Base-by-base conservation (phyloP, 1,140 invertebrate genomes). In the Coenobita brevimanus region DNA sequence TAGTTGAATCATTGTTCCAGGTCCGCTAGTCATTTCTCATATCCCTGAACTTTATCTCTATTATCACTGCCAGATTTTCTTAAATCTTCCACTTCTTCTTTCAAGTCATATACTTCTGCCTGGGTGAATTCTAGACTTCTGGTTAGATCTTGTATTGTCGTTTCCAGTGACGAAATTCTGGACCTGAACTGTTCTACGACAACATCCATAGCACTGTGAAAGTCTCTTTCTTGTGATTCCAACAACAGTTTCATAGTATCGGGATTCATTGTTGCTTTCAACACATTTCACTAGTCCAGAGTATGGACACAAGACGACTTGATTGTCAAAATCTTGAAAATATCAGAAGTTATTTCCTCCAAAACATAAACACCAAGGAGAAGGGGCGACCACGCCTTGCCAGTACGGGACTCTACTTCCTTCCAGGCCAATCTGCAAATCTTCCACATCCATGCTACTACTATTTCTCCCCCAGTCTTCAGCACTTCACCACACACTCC, bases 121-220 rank as follows among this genome's bases (percentile, higher is more conserved):
- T 64, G 62, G 3, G 62, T 64, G 62, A 64, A 64, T 64, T 64
- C 62, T 64, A 57, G 54, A n/a, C 54, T 57, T 57, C 10, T 64
- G 62, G 62, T 64, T 6, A 64, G 21, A 3, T 64, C 62, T 24
- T 30, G 3, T 24, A 64, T 64, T 6, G 62, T 64, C 30, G 21
- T 21, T 64, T 64, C 62, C 62, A 64, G n/a, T 6, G 62, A 6
- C 3, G 62, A 64, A 30, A 64, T 64, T 30, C 62, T 64, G 3
- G 62, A n/a, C 30, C 30, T 3, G 3, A 64, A 64, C 62, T 64
- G 62, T 21, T 64, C 21, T 30, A 64, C 62, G 4, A 21, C 17
- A 3, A 64, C 62, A 30, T 64, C 21, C 62, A 64, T 6, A 64
- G 62, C 62, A 64, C 62, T 64, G 6, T 21, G 3, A 30, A 64